phyloP scores from a whole-genome alignment of 2,797 vertebrate species.

The Gymnopithys bicolor region DNA sequence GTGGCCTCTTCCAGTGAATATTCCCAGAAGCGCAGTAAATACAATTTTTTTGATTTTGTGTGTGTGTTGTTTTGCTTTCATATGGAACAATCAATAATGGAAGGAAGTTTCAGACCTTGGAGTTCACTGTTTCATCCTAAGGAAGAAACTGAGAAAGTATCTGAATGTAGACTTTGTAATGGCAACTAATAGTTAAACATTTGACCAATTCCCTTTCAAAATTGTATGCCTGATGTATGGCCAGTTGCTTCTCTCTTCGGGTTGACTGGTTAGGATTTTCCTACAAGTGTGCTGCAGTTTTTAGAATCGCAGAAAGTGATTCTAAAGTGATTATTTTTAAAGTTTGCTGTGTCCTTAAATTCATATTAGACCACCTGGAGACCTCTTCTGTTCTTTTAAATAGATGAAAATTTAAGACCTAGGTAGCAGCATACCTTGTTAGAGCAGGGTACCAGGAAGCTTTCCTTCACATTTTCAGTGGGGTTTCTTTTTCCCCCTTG shows the following conservation, averaged over 20 bases:
- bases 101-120: background rate
- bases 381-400: background rate
- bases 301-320: background rate
- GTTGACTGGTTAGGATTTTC: background rate
- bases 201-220: background rate
- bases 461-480: background rate
- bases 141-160: background rate
- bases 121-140: background rate
- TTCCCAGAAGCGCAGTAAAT: conserved; percentile 68
- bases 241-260: background rate
- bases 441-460: background rate
- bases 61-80: background rate
- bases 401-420: background rate
- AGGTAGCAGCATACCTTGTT: background rate
- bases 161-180: background rate
- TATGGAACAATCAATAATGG: background rate
- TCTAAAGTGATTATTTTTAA: background rate
- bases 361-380: background rate
- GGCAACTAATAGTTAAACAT: background rate
- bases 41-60: background rate
- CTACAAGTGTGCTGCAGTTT: background rate
- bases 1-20: conserved; percentile 73
- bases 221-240: background rate
- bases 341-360: background rate
- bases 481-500: background rate